These are phyloP conservation scores for Colinus virginianus DNA, from an alignment of 2,113 vertebrate species.

Conservation along the genomic window DNA sequence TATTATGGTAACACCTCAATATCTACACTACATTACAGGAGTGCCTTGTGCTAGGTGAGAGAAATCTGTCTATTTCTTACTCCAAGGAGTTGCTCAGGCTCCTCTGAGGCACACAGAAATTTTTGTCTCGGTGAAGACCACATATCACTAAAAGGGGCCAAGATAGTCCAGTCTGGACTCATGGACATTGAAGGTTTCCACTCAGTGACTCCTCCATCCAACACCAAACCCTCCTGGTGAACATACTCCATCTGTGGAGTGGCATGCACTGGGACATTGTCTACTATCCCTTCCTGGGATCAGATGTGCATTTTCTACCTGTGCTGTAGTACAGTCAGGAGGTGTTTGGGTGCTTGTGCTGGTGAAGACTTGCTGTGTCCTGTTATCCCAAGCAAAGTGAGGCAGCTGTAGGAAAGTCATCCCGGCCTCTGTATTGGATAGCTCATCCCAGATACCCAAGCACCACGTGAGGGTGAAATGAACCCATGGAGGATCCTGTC, in stretches of 20 bases:
- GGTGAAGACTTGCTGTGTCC: neutral
- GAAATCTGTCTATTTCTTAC: neutral
- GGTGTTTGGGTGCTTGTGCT: neutral
- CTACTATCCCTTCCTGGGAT: neutral
- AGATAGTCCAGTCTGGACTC: neutral
- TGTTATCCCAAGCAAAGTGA: neutral
- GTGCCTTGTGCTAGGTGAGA: neutral
- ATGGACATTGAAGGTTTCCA: neutral
- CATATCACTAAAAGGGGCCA: neutral
- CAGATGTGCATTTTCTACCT: accelerated
- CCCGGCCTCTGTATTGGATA: too few species aligned
- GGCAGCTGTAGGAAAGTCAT: neutral
- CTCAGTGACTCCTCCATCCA: neutral
- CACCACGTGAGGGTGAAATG: neutral
- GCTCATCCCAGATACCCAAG: neutral
- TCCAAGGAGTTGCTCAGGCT: neutral
- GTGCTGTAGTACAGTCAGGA: accelerated
- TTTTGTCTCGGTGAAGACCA: neutral
- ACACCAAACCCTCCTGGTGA: neutral
- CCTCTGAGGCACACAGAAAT: neutral
- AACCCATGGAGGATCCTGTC: neutral
- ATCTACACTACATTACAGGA: neutral
- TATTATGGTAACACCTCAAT: accelerated
- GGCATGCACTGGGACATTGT: accelerated
- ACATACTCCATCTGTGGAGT: neutral